Conservation (phyloP, 2,797 vertebrate species). For the Micrastur ruficollis region DNA sequence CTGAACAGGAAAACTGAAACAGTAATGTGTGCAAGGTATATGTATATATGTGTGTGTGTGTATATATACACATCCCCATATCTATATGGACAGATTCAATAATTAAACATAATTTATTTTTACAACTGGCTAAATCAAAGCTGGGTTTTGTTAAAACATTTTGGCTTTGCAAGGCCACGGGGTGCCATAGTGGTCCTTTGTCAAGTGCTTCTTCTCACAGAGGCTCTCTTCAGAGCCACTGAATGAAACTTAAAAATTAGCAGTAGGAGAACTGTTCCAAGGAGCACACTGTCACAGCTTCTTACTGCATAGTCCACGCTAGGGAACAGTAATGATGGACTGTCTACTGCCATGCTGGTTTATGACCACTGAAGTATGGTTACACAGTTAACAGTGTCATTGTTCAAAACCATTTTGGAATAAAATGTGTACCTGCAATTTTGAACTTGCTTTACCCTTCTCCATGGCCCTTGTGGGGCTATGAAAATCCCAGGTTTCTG, state of each 20-base stretch:
- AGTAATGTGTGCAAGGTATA: not conserved
- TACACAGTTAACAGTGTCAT: not conserved
- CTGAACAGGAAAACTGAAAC: not conserved
- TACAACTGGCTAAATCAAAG: not conserved
- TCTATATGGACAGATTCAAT: not conserved
- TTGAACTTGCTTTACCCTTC: not conserved
- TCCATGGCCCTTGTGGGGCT: rapidly evolving
- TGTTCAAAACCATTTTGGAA: not conserved
- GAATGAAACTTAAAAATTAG: not conserved
- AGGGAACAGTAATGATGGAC: not conserved
- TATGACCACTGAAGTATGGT: not conserved
- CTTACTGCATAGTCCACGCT: rapidly evolving
- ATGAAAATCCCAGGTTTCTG: not conserved
- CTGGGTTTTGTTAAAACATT: not conserved
- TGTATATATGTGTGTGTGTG: rapidly evolving
- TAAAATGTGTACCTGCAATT: not conserved
- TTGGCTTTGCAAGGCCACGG: not conserved
- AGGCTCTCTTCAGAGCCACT: not conserved
- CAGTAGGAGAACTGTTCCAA: not conserved
- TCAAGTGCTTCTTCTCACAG: not conserved
- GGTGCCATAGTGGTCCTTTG: not conserved
- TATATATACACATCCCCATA: too few relatives aligned
- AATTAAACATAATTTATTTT: not conserved
- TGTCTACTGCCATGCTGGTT: not conserved
- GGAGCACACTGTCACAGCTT: rapidly evolving